phyloP scores from a whole-genome alignment of 2,888 invertebrate genomes.

The Oligia strigilis region DNA sequence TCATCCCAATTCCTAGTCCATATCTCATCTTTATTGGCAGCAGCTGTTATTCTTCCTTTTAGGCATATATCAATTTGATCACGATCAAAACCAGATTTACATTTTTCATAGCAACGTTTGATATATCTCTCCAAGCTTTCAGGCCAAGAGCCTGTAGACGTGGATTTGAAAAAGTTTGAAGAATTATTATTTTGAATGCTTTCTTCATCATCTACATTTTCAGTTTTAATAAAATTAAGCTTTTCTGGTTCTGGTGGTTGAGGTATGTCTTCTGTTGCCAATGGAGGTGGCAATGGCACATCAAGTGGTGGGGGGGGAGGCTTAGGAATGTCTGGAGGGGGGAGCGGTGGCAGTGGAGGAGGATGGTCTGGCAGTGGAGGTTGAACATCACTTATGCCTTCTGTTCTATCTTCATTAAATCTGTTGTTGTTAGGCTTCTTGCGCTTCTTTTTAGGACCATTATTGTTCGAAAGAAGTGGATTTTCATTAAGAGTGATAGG shows the following conservation, averaged over 20 bases:
- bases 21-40: conserved; percentile 96
- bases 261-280: conserved; percentile 85
- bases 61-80: conserved; percentile 98
- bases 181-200: conserved; percentile 76
- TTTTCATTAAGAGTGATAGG: conserved; percentile 84
- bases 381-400: conserved; percentile 59
- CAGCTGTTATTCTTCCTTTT: conserved; percentile 97
- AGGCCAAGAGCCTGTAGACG: conserved; percentile 93
- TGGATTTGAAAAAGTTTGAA: conserved; percentile 80
- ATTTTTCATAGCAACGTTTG: conserved; percentile 97
- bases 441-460: conserved; percentile 93
- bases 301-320: conserved; percentile 80
- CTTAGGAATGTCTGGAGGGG: conserved; percentile 86
- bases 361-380: conserved; percentile 91
- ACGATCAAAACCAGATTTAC: conserved; percentile 96
- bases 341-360: conserved; percentile 88
- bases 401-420: conserved; percentile 78
- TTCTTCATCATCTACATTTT: conserved; percentile 67
- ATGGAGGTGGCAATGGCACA: conserved; percentile 86
- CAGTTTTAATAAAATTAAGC: conserved; percentile 63
- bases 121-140: conserved; percentile 96
- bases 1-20: conserved; percentile 98
- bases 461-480: conserved; percentile 83
- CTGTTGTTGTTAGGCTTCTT: conserved; percentile 92
- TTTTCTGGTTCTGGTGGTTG: conserved; percentile 82